phyloP scores from a whole-genome alignment of 2,797 vertebrate species.

The Chelon auratus region DNA sequence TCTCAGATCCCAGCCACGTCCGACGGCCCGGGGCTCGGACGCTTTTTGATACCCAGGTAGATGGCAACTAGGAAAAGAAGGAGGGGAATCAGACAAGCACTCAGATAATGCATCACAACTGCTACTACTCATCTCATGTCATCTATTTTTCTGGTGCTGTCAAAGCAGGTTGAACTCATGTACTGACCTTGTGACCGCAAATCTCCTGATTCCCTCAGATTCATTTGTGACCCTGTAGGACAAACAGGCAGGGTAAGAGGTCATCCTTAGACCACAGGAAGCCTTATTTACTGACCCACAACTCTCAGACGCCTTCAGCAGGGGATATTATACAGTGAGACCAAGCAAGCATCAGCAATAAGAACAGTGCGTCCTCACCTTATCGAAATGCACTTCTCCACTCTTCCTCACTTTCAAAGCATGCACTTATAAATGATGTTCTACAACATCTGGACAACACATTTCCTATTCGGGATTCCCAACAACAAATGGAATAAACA shows the following conservation, averaged over 20 bases:
- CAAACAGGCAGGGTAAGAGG: conserved; percentile 55
- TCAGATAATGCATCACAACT: neutral
- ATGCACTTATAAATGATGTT: conserved; percentile 48
- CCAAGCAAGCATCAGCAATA: conserved; percentile 54
- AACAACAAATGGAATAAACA: conserved; percentile 41
- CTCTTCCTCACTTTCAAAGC: conserved; percentile 19
- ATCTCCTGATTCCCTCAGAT: conserved; percentile 98
- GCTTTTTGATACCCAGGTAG: conserved; percentile 96
- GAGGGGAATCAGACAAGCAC: neutral
- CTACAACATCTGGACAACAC: conserved; percentile 1
- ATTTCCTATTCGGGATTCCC: conserved; percentile 1
- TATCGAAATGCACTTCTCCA: neutral
- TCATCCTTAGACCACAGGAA: conserved; percentile 10
- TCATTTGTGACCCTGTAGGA: conserved; percentile 94
- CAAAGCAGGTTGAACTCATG: neutral
- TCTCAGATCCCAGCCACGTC: conserved; percentile 92
- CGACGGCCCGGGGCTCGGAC: conserved; percentile 92
- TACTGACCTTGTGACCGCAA: conserved; percentile 96
- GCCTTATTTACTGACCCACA: conserved; percentile 10
- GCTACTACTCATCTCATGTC: neutral
- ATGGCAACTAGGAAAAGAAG: conserved; percentile 87
- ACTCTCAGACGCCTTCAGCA: conserved; percentile 38
- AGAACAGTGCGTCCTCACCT: conserved; percentile 19
- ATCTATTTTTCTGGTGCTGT: neutral
- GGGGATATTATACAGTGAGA: conserved; percentile 38